Base-by-base conservation (phyloP, 2,797 vertebrate genomes). In the Oophaga sylvatica region DNA sequence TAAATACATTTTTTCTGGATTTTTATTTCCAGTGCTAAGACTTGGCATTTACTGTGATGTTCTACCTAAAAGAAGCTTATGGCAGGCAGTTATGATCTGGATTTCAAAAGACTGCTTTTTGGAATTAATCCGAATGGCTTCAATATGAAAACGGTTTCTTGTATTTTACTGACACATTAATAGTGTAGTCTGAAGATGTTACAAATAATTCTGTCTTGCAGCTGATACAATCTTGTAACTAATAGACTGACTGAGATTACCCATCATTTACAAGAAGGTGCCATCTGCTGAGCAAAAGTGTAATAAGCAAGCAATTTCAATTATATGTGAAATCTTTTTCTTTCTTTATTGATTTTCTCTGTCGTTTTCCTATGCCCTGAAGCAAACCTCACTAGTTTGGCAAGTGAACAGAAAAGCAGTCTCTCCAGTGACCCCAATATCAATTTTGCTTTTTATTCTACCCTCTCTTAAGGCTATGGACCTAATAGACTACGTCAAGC, bases 201-300 rank as follows among this genome's bases (percentile, higher is more conserved):
- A 81, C 80, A 88, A 82, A 80, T 79, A 79, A 77, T 90, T 87
- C 75, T 85, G 80, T 77, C 41, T 85, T 87, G 77, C 56, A 62
- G 71, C 77, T 87, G 86, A 70, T 87, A 84, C 78, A 90, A 87
- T 87, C 71, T 81, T 77, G 79, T 82, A 81, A 68, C 82, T 77
- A 89, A 87, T 57, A 87, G 70, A 90, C 82, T 31, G 91, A 88
- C 88, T 91, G 87, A 90, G 78, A 90, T 0, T 62, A 89, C 48
- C 91, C 83, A 94, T 94, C 92, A 93, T 94, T 95, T 94, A 93
- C 93, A 91, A 92, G 86, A 94, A 94, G 92, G 93, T 94, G 94
- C 93, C 93, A 95, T 93, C 93, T 93, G 92, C 93, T 94, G 94
- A 94, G 93, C 92, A 92, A 94, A 94, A 92, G 86, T 82, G 90